Evolutionary conservation across 2,113 vertebrate genomes (phyloP).

Genomic region (Mola mola): DNA sequence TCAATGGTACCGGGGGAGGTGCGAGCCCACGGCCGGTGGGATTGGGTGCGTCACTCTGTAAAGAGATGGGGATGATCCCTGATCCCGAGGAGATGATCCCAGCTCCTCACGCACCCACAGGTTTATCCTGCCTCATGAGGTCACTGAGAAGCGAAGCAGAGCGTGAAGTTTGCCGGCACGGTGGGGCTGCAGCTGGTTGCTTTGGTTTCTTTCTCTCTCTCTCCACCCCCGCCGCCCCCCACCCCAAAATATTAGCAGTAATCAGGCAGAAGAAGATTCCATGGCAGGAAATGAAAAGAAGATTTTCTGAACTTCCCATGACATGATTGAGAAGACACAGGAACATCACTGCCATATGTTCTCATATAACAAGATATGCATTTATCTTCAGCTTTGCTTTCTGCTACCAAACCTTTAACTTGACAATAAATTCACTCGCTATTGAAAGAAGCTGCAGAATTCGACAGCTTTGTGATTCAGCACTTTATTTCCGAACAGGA

Average conservation of each 20-base stretch:
- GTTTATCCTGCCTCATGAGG: conserved; percentile 58
- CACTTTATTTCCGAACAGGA: no score
- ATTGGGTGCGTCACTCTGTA: conserved; percentile 63
- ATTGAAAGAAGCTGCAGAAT: no score
- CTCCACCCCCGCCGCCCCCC: no score
- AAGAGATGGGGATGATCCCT: conserved; percentile 72
- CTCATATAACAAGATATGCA: no score
- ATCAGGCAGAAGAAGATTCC: conserved; percentile 4
- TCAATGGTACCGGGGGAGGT: no score
- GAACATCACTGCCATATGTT: no score
- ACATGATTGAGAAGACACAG: background rate
- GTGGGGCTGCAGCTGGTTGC: conserved; percentile 8
- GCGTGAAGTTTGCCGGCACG: conserved; percentile 1
- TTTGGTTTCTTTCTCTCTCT: background rate
- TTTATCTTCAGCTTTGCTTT: background rate
- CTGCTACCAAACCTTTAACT: background rate
- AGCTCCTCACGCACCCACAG: conserved; percentile 57
- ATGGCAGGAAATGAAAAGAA: conserved; percentile 44
- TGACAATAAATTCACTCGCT: no score
- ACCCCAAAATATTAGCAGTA: no score
- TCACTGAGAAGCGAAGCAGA: conserved; percentile 15
- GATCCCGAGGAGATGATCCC: conserved; percentile 65
- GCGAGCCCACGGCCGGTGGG: conserved; percentile 22
- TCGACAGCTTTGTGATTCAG: no score
- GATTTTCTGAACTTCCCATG: background rate